Conservation (phyloP, 1,140 invertebrate species). For the Zeugodacus cucurbitae region DNA sequence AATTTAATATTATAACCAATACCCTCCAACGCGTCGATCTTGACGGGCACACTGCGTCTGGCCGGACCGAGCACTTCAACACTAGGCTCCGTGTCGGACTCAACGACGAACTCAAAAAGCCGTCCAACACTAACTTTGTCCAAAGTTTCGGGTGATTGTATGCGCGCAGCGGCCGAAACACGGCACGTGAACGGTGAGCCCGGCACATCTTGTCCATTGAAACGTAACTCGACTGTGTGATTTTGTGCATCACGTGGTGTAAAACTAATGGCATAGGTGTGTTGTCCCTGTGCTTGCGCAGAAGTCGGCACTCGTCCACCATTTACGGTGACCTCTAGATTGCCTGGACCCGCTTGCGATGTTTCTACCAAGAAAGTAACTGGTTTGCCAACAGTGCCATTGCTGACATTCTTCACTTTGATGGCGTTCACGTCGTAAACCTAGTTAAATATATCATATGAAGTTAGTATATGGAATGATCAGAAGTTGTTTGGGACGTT, state of each 20-base stretch:
- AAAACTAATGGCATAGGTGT: conserved; percentile 97
- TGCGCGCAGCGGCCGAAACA: conserved; percentile 78
- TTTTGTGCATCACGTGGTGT: conserved; percentile 88
- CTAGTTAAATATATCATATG: conserved; percentile 53
- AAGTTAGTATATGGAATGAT: background rate
- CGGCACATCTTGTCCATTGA: conserved; percentile 96
- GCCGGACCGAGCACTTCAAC: conserved; percentile 84
- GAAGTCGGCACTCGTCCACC: conserved; percentile 95
- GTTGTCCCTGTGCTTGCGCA: conserved; percentile 92
- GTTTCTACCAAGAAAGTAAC: conserved; percentile 98
- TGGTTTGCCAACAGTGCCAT: conserved; percentile 90
- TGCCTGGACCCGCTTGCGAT: conserved; percentile 93
- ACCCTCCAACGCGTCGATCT: conserved; percentile 69
- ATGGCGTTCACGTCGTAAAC: conserved; percentile 96
- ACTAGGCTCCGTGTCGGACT: conserved; percentile 78
- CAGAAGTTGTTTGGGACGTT: background rate
- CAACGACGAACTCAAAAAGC: conserved; percentile 85
- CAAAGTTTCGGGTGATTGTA: conserved; percentile 79
- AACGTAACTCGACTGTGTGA: conserved; percentile 93
- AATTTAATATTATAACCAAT: conserved; percentile 77
- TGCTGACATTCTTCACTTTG: conserved; percentile 90
- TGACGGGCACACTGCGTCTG: conserved; percentile 76
- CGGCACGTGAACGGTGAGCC: conserved; percentile 83
- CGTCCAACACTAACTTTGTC: conserved; percentile 93
- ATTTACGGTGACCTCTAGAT: conserved; percentile 96